Base-by-base conservation (phyloP, 1,140 invertebrate genomes). In the Calephelis nemesis region DNA sequence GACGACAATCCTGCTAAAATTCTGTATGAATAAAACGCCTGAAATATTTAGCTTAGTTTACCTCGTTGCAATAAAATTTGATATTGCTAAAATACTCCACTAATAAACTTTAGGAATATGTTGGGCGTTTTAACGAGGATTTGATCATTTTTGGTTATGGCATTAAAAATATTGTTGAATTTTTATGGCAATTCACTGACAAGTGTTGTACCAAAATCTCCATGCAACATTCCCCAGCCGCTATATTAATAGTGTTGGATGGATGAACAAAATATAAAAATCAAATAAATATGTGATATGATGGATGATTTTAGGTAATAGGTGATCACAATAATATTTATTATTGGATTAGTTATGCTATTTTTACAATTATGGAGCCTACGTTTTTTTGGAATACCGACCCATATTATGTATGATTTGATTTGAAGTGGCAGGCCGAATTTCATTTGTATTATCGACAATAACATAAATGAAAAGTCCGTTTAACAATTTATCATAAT, bases 161-260 rank as follows among this genome's bases (percentile, higher is more conserved):
- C 10, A 11, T 15, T 19, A 45, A 39, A 54, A 7, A 42, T 9
- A 52, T 8, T 52, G 13, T 54, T 49, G 48, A 12, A n/a, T 40
- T 45, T 45, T 45, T 40, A 83, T 75, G 79, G 67, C 75, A 83
- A 77, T 69, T 80, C 79, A 82, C 73, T 69, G 67, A 73, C 62
- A 72, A 72, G 62, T 72, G 69, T 72, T 68, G 67, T 66, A 67
- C 52, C 66, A 64, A 48, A 76, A 84, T 79, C 69, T 69, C 72
- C 88, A 91, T 91, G 88, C 88, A 85, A 83, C 88, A 91, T 90
- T 91, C 87, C 85, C 87, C 88, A 91, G 88, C 88, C 88, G 88
- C 87, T 85, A 83, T 86, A 80, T 70, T 85, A 87, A 87, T 82
- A 87, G 86, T 91, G 86, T 88, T 83, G 84, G 85, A 91, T 89